These are phyloP conservation scores for Pantherophis vulpinus DNA, from an alignment of 2,797 vertebrate genomes.

Conservation along the genomic window DNA sequence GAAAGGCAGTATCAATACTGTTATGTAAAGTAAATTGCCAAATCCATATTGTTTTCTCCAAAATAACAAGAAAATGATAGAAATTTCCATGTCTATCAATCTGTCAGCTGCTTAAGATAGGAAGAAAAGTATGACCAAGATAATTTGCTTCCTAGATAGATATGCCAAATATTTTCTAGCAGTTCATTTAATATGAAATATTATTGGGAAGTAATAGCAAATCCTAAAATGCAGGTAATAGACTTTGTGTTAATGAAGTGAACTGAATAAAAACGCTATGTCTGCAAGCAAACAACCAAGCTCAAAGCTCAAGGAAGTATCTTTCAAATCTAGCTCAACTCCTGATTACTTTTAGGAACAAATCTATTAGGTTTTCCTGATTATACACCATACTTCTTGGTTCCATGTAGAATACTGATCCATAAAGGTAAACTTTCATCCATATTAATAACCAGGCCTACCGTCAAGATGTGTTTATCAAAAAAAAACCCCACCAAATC, in stretches of 20 bases:
- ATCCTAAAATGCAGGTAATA: neutral
- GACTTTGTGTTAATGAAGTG: neutral
- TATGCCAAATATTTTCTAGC: neutral
- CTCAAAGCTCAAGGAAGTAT: neutral
- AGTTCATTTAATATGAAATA: neutral
- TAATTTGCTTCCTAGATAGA: neutral
- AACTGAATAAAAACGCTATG: neutral
- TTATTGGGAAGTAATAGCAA: neutral
- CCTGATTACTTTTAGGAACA: neutral
- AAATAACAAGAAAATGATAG: neutral
- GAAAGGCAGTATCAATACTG: neutral
- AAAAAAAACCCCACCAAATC: neutral
- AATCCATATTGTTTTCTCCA: neutral
- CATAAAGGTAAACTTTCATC: neutral
- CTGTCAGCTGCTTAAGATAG: neutral
- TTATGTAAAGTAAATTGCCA: neutral
- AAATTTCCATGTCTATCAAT: neutral
- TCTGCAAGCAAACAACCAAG: neutral
- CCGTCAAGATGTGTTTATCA: neutral
- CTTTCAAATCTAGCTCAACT: neutral
- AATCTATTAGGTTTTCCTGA: neutral
- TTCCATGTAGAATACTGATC: neutral
- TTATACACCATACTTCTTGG: neutral
- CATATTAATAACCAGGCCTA: neutral
- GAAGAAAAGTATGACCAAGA: neutral